phyloP scores from a whole-genome alignment of 2,113 vertebrate species.

The Chinchilla lanigera region DNA sequence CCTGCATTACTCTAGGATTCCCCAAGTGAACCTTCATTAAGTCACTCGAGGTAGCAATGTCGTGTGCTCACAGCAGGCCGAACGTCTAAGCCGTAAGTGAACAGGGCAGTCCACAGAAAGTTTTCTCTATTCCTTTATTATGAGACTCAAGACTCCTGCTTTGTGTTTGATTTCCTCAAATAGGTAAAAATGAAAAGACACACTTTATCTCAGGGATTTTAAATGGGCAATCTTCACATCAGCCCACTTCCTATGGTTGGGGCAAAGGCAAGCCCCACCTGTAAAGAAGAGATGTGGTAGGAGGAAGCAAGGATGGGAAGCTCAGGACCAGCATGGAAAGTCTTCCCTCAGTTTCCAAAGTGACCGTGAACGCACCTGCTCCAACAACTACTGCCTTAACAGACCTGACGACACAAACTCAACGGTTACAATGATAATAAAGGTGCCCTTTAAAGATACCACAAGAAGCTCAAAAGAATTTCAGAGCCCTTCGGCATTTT shows the following conservation, averaged over 20 bases:
- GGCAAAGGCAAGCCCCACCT: background rate
- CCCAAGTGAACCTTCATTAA: background rate
- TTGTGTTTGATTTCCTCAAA: background rate
- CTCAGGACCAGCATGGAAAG: background rate
- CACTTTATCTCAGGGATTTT: background rate
- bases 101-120: background rate
- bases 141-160: background rate
- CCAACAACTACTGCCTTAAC: background rate
- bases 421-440: background rate
- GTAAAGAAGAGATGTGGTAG: background rate
- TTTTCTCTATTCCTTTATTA: background rate
- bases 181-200: background rate
- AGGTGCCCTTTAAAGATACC: background rate
- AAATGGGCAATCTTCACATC: background rate
- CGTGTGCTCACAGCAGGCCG: background rate
- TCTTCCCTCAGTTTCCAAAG: background rate
- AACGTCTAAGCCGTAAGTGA: background rate
- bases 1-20: background rate
- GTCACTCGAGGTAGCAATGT: background rate
- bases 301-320: background rate
- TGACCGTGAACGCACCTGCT: background rate
- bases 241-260: background rate
- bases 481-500: background rate
- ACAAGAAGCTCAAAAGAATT: background rate
- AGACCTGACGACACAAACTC: background rate